Evolutionary conservation across 2,797 vertebrate genomes (phyloP).

Genomic region (Parambassis ranga): DNA sequence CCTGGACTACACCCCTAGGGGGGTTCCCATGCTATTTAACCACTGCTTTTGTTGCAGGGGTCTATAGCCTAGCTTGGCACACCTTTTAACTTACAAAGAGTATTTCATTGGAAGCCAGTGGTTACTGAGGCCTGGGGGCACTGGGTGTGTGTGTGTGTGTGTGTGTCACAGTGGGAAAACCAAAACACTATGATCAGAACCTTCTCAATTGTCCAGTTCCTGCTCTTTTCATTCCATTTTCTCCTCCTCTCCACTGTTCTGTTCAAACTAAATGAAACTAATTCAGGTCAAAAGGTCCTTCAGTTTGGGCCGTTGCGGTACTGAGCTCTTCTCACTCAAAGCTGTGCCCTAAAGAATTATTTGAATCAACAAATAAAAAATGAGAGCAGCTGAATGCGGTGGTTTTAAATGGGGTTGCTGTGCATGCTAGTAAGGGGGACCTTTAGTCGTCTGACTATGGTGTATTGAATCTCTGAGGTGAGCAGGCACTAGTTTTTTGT

Average conservation of each 20-base stretch:
- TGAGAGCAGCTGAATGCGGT: conserved; percentile 2
- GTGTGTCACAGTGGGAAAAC: conserved; percentile 38
- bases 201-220: conserved; percentile 41
- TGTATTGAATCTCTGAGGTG: conserved; percentile 39
- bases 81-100: conserved; percentile 70
- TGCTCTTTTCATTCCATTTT: conserved; percentile 22
- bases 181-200: conserved; percentile 54
- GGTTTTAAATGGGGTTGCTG: conserved; percentile 15
- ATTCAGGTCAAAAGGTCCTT: neutral
- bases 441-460: conserved; percentile 14
- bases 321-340: conserved; percentile 3
- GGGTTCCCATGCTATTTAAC: conserved; percentile 66
- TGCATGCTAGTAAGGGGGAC: conserved; percentile 29
- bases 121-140: conserved; percentile 50
- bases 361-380: conserved; percentile 15
- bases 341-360: neutral
- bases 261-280: neutral
- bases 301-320: neutral
- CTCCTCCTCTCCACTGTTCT: neutral
- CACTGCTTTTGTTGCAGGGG: conserved; percentile 61
- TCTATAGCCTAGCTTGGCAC: conserved; percentile 55
- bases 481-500: conserved; percentile 49
- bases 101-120: conserved; percentile 58
- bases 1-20: conserved; percentile 39
- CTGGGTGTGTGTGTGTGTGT: conserved; percentile 6